A percentile compares a stretch with the other conserved stretches of the same genome.
Conservation (phyloP, 92 coral and sea anemone species). For the Diadumene lineata region DNA sequence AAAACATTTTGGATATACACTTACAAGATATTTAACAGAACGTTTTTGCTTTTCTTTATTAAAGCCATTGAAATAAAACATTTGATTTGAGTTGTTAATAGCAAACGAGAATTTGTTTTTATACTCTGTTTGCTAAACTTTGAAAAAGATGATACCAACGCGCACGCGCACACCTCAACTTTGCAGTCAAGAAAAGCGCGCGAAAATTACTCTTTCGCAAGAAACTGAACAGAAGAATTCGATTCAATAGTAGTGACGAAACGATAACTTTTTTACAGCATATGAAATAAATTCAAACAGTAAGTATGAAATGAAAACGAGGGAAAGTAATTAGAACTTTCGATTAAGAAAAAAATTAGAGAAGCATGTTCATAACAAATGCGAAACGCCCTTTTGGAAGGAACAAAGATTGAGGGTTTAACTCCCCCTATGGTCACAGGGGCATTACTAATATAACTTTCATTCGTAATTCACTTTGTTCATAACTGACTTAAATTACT, state of each 20-base stretch:
- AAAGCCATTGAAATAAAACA: not conserved
- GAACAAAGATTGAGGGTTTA: slow-evolving; percentile 14
- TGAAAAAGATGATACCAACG: not conserved
- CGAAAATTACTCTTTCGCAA: not conserved
- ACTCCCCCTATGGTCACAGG: slow-evolving; percentile 19
- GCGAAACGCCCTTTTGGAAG: slow-evolving; percentile 13
- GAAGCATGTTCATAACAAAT: not conserved
- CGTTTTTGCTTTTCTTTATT: not conserved
- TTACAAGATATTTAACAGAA: not conserved
- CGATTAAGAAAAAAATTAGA: not conserved
- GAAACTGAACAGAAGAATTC: not conserved
- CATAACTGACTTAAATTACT: slow-evolving; percentile 3
- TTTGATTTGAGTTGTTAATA: not conserved
- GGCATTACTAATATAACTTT: slow-evolving; percentile 5
- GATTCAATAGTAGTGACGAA: no score
- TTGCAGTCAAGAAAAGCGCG: slow-evolving; percentile 5
- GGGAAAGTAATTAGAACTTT: slow-evolving; percentile 2
- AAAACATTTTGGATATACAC: not conserved
- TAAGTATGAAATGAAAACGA: slow-evolving; percentile 7
- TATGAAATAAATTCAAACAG: not conserved
- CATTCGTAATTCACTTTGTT: slow-evolving; percentile 9
- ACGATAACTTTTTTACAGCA: not conserved
- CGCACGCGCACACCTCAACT: not conserved
- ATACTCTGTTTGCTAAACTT: slow-evolving; percentile 9
- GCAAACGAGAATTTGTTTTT: slow-evolving; percentile 2